Evolutionary conservation across 64 coral and sea anemone species (phyloP).

Genomic region (Exaiptasia diaphana): DNA sequence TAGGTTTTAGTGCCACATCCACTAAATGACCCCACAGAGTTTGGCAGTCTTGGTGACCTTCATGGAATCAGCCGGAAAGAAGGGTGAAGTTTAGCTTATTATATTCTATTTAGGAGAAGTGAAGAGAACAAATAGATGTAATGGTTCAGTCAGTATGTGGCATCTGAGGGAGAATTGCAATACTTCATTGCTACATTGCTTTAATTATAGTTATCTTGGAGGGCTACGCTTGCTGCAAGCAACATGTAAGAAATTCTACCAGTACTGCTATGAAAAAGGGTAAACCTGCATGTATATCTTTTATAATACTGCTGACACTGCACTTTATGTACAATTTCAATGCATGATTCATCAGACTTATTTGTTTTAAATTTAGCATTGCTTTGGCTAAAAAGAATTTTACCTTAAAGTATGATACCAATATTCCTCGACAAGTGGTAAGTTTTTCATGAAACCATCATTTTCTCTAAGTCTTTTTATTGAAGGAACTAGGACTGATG

Average conservation of each 20-base stretch:
- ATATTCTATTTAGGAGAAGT: too few species aligned
- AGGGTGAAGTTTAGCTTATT: conserved; percentile 10
- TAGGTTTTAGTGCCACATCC: conserved; percentile 35
- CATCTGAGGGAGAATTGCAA: too few species aligned
- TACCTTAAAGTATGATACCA: conserved; percentile 22
- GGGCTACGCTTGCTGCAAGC: conserved; percentile 32
- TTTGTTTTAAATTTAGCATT: background rate
- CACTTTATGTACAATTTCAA: background rate
- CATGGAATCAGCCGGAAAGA: conserved; percentile 40
- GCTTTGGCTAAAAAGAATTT: conserved; percentile 41
- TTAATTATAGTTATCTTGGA: conserved; percentile 10
- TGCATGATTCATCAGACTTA: too few species aligned
- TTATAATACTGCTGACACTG: background rate
- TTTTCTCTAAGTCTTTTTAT: background rate
- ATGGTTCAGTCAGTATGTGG: too few species aligned
- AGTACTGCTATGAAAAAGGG: conserved; percentile 42
- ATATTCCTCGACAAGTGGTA: conserved; percentile 47
- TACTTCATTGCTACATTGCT: too few species aligned
- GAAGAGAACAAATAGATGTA: too few species aligned
- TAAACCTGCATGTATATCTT: background rate
- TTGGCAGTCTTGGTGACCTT: conserved; percentile 35
- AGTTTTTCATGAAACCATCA: background rate
- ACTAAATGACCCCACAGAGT: conserved; percentile 44
- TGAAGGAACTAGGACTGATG: too few species aligned
- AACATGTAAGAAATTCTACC: conserved; percentile 49